phyloP scores from a whole-genome alignment of 35 echinoderm and acorn worm genomes.

The Heliocidaris erythrogramma region DNA sequence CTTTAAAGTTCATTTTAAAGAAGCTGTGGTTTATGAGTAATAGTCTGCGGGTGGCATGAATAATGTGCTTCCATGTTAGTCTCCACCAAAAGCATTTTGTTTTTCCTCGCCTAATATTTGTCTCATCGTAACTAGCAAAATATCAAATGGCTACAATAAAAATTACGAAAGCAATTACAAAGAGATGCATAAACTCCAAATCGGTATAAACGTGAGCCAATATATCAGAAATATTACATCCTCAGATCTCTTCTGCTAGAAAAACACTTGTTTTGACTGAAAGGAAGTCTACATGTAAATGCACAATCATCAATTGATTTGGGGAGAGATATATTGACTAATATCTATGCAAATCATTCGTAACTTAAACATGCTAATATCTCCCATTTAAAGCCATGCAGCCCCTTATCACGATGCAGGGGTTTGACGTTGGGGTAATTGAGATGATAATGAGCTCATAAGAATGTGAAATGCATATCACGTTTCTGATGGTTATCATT shows the following conservation, averaged over 20 bases:
- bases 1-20: not conserved
- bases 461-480: not conserved
- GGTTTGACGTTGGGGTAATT: not conserved
- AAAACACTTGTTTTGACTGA: not conserved
- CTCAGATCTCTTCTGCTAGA: not conserved
- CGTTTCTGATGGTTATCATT: not conserved
- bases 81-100: not conserved
- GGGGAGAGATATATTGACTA: not conserved
- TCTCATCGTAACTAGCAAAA: no score
- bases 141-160: no score
- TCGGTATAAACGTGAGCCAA: no score
- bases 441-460: not conserved
- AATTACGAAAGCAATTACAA: no score
- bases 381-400: not conserved
- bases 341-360: not conserved
- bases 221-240: not conserved
- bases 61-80: not conserved
- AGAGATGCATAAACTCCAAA: no score
- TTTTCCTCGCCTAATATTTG: not conserved
- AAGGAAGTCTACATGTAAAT: not conserved
- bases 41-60: not conserved
- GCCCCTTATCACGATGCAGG: not conserved
- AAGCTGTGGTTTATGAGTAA: not conserved
- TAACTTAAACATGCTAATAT: not conserved
- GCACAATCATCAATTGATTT: not conserved